A percentile compares a stretch with the other conserved stretches of the same genome.
These are phyloP conservation scores for Anas flavirostris DNA, from an alignment of 2,797 vertebrate species.

Conservation along the genomic window DNA sequence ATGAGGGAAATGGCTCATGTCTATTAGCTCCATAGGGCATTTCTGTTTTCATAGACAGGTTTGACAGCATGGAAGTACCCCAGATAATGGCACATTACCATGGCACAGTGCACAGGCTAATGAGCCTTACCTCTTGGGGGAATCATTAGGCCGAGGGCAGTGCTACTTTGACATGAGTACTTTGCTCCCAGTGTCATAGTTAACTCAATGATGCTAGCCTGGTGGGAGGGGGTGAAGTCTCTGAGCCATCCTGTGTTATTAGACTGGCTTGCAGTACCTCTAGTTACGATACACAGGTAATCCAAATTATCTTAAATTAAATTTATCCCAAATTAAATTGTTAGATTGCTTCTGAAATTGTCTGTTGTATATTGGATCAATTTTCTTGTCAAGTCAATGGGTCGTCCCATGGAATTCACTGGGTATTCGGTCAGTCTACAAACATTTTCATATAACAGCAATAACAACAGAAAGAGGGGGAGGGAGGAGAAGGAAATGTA, in stretches of 20 bases:
- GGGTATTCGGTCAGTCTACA: neutral
- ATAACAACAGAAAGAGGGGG: neutral
- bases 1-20: neutral
- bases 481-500: neutral
- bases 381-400: neutral
- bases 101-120: conserved; percentile 38
- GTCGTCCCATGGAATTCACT: neutral
- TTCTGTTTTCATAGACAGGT: neutral
- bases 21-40: neutral
- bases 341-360: neutral
- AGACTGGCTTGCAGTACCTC: neutral
- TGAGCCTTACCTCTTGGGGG: conserved; percentile 37
- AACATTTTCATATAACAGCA: neutral
- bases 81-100: conserved; percentile 23
- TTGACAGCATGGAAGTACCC: neutral
- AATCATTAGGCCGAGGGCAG: conserved; percentile 42
- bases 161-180: conserved; percentile 7
- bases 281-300: neutral
- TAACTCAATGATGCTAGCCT: conserved; percentile 10
- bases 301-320: neutral
- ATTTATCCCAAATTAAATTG: neutral
- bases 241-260: neutral
- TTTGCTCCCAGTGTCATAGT: conserved; percentile 13
- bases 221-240: neutral
- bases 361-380: neutral